These are phyloP conservation scores for Gadus macrocephalus DNA, from an alignment of 2,113 vertebrate species.

Conservation along the genomic window DNA sequence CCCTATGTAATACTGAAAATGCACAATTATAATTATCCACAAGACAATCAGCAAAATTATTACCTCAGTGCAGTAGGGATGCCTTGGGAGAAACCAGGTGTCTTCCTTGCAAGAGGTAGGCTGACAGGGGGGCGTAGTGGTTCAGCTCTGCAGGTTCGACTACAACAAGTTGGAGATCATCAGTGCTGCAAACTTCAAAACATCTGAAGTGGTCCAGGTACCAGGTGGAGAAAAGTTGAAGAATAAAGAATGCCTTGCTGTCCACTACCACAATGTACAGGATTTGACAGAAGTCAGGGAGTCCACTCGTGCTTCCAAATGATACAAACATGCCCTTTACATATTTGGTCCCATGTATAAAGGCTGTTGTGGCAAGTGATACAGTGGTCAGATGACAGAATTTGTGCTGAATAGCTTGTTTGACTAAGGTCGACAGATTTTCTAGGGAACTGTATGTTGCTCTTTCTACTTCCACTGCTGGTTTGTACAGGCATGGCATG, in stretches of 20 bases:
- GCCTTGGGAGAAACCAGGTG: conserved; percentile 16
- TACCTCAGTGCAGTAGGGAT: conserved; percentile 15
- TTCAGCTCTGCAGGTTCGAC: conserved; percentile 36
- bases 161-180: conserved; percentile 22
- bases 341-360: conserved; percentile 18
- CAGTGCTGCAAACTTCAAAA: conserved; percentile 27
- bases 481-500: conserved; percentile 8
- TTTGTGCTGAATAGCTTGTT: conserved; percentile 17
- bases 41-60: neutral
- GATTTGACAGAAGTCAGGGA: conserved; percentile 22
- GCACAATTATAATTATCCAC: too few species aligned
- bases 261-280: neutral
- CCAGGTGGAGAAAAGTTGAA: conserved; percentile 25
- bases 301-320: conserved; percentile 18
- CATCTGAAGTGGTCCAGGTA: conserved; percentile 34
- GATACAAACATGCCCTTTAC: conserved; percentile 26
- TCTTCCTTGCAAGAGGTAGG: conserved; percentile 10
- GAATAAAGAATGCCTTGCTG: conserved; percentile 18
- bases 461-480: conserved; percentile 10
- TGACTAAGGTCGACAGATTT: neutral
- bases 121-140: conserved; percentile 23
- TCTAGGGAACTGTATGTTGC: conserved; percentile 2
- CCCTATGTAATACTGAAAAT: too few species aligned
- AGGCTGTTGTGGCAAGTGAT: conserved; percentile 7
- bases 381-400: neutral